Evolutionary conservation across 2,113 vertebrate species (phyloP).

Genomic region (Gadus macrocephalus): DNA sequence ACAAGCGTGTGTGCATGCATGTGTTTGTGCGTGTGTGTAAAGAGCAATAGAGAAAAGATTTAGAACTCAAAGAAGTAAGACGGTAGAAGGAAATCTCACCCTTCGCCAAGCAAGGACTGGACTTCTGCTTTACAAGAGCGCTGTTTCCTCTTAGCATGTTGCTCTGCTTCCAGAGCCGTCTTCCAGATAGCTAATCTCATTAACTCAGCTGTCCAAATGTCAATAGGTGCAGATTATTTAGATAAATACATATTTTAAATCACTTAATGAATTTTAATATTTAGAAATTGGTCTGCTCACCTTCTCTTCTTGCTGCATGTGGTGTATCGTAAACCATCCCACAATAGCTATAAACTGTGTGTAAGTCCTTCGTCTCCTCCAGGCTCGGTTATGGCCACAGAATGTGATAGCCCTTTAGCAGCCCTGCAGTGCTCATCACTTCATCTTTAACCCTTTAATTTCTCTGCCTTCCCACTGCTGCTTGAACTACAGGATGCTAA

Average conservation of each 20-base stretch:
- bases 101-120: slow-evolving; percentile 50
- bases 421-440: slow-evolving; percentile 41
- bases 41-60: background rate
- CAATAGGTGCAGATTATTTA: too few relatives aligned
- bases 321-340: slow-evolving; percentile 22
- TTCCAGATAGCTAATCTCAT: too few relatives aligned
- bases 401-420: slow-evolving; percentile 41
- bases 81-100: slow-evolving; percentile 39
- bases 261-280: too few relatives aligned
- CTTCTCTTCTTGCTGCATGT: slow-evolving; percentile 22
- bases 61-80: slow-evolving; percentile 5
- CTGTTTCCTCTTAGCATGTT: slow-evolving; percentile 46
- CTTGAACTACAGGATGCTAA: background rate
- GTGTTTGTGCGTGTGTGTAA: slow-evolving; percentile 10
- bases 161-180: slow-evolving; percentile 5
- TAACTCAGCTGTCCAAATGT: too few relatives aligned
- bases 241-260: too few relatives aligned
- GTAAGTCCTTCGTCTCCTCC: slow-evolving; percentile 36
- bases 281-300: slow-evolving; percentile 44
- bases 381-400: slow-evolving; percentile 42
- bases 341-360: slow-evolving; percentile 18
- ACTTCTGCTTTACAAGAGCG: slow-evolving; percentile 52
- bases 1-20: background rate
- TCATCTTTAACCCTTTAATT: slow-evolving; percentile 63
- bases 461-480: background rate